Conservation (phyloP, 1,140 invertebrate genomes). For the Formica exsecta region DNA sequence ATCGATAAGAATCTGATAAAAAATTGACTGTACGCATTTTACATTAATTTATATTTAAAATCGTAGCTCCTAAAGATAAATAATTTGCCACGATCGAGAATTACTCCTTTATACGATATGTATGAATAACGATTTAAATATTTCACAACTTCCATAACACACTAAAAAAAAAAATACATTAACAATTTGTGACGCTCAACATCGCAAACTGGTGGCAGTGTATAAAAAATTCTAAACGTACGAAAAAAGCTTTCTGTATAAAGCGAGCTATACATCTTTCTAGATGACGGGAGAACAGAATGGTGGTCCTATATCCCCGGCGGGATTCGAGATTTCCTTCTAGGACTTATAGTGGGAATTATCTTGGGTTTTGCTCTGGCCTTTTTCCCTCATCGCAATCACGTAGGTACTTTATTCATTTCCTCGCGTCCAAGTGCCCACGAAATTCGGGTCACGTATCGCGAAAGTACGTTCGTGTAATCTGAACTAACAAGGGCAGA, state of each 20-base stretch:
- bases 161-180: background rate
- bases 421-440: constrained; percentile 10
- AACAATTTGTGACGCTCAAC: constrained; percentile 15
- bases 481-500: constrained; percentile 42
- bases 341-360: constrained; percentile 77
- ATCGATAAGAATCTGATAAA: background rate
- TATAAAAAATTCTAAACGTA: constrained; percentile 39
- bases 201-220: background rate
- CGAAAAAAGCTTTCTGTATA: constrained; percentile 42
- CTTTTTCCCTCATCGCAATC: constrained; percentile 83
- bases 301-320: constrained; percentile 81
- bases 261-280: constrained; percentile 48
- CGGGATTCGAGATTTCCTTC: constrained; percentile 79
- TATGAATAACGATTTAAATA: constrained; percentile 8
- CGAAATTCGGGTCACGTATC: constrained; percentile 60
- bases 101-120: background rate
- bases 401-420: constrained; percentile 77
- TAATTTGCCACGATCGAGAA: background rate
- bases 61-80: background rate
- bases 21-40: background rate
- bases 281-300: constrained; percentile 59
- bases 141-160: background rate
- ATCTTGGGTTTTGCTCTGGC: constrained; percentile 78
- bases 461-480: constrained; percentile 55
- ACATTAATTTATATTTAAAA: constrained; percentile 1